phyloP scores from a whole-genome alignment of 2,888 invertebrate genomes.

The Campoletis raptor region DNA sequence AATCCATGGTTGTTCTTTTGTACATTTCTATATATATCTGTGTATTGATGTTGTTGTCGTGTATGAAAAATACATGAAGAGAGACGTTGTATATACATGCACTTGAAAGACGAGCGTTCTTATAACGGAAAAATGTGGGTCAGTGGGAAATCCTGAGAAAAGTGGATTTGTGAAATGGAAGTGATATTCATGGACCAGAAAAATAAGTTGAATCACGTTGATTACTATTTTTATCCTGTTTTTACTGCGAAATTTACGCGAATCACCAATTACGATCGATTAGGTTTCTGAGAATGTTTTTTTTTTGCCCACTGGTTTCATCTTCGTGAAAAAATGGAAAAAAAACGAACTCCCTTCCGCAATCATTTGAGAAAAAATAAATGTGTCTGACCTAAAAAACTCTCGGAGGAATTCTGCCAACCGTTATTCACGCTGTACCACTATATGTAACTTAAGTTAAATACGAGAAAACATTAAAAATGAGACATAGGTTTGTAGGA shows the following conservation, averaged over 20 bases:
- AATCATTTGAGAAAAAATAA: neutral
- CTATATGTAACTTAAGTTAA: neutral
- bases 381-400: constrained; percentile 27
- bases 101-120: constrained; percentile 10
- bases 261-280: neutral
- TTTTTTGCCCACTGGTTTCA: neutral
- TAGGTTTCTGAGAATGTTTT: neutral
- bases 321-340: neutral
- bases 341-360: neutral
- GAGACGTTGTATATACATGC: constrained; percentile 16
- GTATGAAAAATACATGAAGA: constrained; percentile 53
- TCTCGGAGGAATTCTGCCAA: constrained; percentile 33
- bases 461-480: constrained; percentile 5
- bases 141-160: constrained; percentile 10
- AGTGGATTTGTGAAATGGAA: neutral
- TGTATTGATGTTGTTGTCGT: neutral
- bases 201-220: neutral
- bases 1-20: constrained; percentile 39
- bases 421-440: constrained; percentile 43
- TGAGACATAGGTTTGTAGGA: neutral
- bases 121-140: neutral
- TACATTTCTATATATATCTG: neutral
- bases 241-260: neutral
- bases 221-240: neutral
- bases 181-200: neutral